Conservation (phyloP, 2,113 vertebrate species). For the Nicator chloris region DNA sequence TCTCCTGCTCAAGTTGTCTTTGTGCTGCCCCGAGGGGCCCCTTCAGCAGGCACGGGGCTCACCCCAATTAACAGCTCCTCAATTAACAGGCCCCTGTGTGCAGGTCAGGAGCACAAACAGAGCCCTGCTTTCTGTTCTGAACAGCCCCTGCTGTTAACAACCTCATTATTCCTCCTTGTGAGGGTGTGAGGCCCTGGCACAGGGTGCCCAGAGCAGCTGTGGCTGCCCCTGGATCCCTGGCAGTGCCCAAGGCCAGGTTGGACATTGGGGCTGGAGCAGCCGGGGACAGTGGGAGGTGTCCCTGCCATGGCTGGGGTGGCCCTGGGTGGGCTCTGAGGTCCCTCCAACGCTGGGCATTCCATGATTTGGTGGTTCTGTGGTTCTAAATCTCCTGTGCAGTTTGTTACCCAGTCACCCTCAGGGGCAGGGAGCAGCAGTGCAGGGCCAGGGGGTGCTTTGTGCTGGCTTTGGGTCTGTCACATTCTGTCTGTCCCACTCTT, state of each 20-base stretch:
- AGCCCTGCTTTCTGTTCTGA: background rate
- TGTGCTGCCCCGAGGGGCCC: background rate
- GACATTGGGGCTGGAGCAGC: background rate
- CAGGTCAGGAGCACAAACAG: background rate
- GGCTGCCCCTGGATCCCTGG: background rate
- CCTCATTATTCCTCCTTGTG: background rate
- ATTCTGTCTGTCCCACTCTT: too few relatives aligned
- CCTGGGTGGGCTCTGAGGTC: accelerated
- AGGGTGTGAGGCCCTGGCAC: background rate
- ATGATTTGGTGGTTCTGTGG: accelerated
- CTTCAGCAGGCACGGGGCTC: too few relatives aligned
- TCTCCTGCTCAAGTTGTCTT: background rate
- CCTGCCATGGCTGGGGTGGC: background rate
- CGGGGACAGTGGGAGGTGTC: background rate
- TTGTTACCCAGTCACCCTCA: background rate
- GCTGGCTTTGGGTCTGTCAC: background rate
- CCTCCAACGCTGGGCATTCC: background rate
- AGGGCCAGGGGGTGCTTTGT: background rate
- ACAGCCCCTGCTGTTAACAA: too few relatives aligned
- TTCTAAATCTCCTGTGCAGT: background rate
- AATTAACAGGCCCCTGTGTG: background rate
- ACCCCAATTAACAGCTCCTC: background rate
- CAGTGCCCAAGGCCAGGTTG: background rate
- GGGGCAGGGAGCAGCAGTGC: background rate
- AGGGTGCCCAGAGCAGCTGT: background rate